Evolutionary conservation across 2,113 vertebrate genomes (phyloP).

Genomic region (Pardalotus punctatus): DNA sequence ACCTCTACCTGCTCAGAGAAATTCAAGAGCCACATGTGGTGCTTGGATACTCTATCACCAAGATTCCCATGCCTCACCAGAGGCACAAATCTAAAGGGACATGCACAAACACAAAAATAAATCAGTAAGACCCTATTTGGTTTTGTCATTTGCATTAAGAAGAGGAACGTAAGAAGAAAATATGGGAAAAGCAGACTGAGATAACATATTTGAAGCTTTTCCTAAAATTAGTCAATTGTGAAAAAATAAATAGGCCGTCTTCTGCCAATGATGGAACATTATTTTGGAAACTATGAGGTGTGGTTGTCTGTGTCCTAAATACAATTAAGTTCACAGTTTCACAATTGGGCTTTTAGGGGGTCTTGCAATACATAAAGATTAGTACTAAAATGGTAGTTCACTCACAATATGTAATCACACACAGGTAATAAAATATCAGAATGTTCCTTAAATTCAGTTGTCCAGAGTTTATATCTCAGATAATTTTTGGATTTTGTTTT

Average conservation of each 20-base stretch:
- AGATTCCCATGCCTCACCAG: neutral
- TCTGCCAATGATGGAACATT: neutral
- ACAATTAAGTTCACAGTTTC: neutral
- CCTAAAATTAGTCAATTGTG: neutral
- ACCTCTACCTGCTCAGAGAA: neutral
- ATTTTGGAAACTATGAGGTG: neutral
- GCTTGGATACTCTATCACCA: neutral
- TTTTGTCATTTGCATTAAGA: neutral
- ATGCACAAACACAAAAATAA: neutral
- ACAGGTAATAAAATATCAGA: neutral
- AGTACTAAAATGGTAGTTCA: neutral
- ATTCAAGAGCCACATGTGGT: neutral
- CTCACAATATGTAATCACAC: neutral
- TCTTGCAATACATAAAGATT: neutral
- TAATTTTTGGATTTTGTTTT: neutral
- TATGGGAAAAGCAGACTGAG: neutral
- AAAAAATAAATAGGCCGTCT: neutral
- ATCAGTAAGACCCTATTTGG: neutral
- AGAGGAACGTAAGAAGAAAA: neutral
- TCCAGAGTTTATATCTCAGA: neutral
- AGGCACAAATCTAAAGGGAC: neutral
- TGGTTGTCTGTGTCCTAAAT: neutral
- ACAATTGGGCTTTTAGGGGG: fast-evolving
- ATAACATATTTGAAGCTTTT: neutral
- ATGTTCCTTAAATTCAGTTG: conserved; percentile 33